Conservation (phyloP, 2,797 vertebrate genomes). For the Parauchenoglanis punctatus region DNA sequence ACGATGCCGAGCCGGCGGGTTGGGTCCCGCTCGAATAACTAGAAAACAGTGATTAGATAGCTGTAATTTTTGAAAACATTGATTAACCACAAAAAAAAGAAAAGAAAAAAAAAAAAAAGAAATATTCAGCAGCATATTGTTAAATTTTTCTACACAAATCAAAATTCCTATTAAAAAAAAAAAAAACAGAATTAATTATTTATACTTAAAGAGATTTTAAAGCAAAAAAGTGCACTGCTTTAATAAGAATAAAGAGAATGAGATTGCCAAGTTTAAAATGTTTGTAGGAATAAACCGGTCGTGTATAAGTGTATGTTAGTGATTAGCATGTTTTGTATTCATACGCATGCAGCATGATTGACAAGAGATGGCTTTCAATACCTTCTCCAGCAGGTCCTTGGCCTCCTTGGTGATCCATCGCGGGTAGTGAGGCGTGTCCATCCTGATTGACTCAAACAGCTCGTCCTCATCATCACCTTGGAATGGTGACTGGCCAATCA, state of each 20-base stretch:
- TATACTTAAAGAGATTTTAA: not conserved
- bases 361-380: slow-evolving; percentile 48
- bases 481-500: slow-evolving; percentile 97
- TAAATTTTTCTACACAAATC: not conserved
- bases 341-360: not conserved
- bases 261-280: not conserved
- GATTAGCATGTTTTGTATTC: not conserved
- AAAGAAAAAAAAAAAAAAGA: no score
- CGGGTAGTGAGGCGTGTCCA: slow-evolving; percentile 89
- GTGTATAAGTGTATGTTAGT: not conserved
- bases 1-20: slow-evolving; percentile 84
- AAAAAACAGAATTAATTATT: not conserved
- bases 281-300: not conserved
- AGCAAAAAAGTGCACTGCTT: not conserved
- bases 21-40: slow-evolving; percentile 94
- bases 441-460: slow-evolving; percentile 92
- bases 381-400: slow-evolving; percentile 90
- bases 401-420: slow-evolving; percentile 94
- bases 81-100: not conserved
- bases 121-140: not conserved
- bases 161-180: not conserved
- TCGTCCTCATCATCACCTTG: slow-evolving; percentile 96
- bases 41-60: slow-evolving; percentile 15
- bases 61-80: not conserved
- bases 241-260: not conserved